These are phyloP conservation scores for Trididemnum clinides DNA, from an alignment of 23 tunicate species.

Conservation along the genomic window DNA sequence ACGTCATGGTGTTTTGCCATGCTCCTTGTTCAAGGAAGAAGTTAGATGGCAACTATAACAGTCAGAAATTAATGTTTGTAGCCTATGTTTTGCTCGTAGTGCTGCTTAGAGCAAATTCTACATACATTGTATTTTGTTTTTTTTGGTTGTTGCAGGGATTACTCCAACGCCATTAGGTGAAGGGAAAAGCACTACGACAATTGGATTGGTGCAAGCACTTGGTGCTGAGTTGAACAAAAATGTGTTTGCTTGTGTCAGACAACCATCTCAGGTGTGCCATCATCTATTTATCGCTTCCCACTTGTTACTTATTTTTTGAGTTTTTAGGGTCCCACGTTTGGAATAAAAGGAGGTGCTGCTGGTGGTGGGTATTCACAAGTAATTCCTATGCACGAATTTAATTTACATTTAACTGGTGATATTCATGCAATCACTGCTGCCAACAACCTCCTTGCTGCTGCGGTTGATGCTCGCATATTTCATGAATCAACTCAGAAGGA, in stretches of 20 bases:
- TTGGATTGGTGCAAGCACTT: slow-evolving; percentile 95
- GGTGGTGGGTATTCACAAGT: slow-evolving; percentile 99
- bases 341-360: slow-evolving; percentile 99
- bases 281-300: too few species aligned
- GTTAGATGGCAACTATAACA: too few species aligned
- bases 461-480: slow-evolving; percentile 96
- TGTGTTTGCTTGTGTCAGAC: slow-evolving; percentile 96
- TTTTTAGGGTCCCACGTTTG: slow-evolving; percentile 96
- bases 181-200: slow-evolving; percentile 99
- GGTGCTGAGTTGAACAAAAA: slow-evolving; percentile 93
- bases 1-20: too few species aligned
- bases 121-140: too few species aligned
- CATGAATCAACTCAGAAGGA: slow-evolving; percentile 94
- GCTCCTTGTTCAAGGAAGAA: too few species aligned
- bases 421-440: slow-evolving; percentile 99
- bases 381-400: slow-evolving; percentile 99
- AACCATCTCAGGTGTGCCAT: slow-evolving; percentile 74
- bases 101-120: too few species aligned
- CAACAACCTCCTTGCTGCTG: slow-evolving; percentile 97
- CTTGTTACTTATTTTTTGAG: neutral
- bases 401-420: slow-evolving; percentile 96
- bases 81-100: too few species aligned
- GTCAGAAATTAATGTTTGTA: too few species aligned
- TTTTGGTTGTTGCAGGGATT: too few species aligned
- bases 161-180: slow-evolving; percentile 99